A percentile compares a stretch with the other conserved stretches of the same genome.
These are phyloP conservation scores for Eucriotettix oculatus DNA, from an alignment of 2,888 invertebrate species.

Conservation along the genomic window DNA sequence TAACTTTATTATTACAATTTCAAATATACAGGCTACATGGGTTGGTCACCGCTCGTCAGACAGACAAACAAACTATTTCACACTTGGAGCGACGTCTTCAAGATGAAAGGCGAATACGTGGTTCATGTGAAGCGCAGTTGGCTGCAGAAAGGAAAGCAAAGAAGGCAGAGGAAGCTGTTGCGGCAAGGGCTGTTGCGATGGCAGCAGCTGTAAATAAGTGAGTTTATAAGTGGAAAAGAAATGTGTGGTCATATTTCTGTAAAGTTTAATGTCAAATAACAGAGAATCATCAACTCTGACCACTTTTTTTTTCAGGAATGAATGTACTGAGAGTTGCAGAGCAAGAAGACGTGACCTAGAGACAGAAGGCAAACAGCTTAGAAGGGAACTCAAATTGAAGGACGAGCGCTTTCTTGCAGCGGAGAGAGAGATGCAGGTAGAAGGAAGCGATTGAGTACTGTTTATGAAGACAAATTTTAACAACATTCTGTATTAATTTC, in stretches of 20 bases:
- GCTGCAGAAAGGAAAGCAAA: slow-evolving; percentile 55
- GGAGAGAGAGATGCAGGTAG: slow-evolving; percentile 38
- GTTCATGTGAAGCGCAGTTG: slow-evolving; percentile 54
- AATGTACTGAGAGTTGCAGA: slow-evolving; percentile 52
- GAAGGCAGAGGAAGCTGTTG: slow-evolving; percentile 32
- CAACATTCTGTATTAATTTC: neutral
- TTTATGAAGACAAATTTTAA: neutral
- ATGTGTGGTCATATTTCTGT: too few relatives aligned
- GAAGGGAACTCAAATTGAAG: slow-evolving; percentile 40
- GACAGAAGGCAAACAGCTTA: slow-evolving; percentile 45
- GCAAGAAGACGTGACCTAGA: slow-evolving; percentile 41
- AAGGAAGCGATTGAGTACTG: neutral
- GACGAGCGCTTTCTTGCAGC: slow-evolving; percentile 43
- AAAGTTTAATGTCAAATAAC: neutral
- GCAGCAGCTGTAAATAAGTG: slow-evolving; percentile 24
- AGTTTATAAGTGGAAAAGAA: neutral
- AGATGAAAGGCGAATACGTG: slow-evolving; percentile 68
- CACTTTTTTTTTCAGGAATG: slow-evolving; percentile 24
- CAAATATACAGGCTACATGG: slow-evolving; percentile 44
- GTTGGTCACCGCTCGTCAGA: slow-evolving; percentile 50
- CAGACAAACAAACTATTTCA: slow-evolving; percentile 61
- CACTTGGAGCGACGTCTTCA: slow-evolving; percentile 62
- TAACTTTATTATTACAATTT: too few relatives aligned
- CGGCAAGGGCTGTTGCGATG: slow-evolving; percentile 24
- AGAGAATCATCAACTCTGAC: neutral